Evolutionary conservation across 2,888 invertebrate genomes (phyloP).

Genomic region (Macroteleia sp.): DNA sequence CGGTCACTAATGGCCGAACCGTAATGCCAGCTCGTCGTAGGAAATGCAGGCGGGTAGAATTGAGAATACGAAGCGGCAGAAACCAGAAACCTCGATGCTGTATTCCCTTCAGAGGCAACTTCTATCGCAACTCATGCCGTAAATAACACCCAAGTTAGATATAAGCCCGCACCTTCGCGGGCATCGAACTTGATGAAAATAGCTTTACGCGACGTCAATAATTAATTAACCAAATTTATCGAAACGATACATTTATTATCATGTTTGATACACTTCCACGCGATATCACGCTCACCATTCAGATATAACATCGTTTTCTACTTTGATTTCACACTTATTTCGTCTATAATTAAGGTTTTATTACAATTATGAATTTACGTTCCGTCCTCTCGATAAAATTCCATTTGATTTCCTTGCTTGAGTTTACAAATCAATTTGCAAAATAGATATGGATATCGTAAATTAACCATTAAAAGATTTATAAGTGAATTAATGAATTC

Average conservation of each 20-base stretch:
- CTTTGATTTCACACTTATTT: slow-evolving; percentile 35
- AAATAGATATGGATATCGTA: too few relatives aligned
- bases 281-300: slow-evolving; percentile 70
- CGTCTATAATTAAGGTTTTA: slow-evolving; percentile 72
- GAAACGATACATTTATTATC: slow-evolving; percentile 74
- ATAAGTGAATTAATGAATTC: too few relatives aligned
- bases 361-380: slow-evolving; percentile 34
- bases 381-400: neutral
- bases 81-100: slow-evolving; percentile 59
- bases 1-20: slow-evolving; percentile 63
- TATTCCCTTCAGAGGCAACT: slow-evolving; percentile 68
- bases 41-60: slow-evolving; percentile 51
- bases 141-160: slow-evolving; percentile 71
- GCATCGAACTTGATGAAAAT: slow-evolving; percentile 74
- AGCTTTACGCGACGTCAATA: slow-evolving; percentile 77
- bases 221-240: slow-evolving; percentile 81
- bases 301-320: slow-evolving; percentile 67
- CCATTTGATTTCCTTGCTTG: too few relatives aligned
- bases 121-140: slow-evolving; percentile 70
- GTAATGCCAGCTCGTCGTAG: slow-evolving; percentile 61
- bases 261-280: slow-evolving; percentile 73
- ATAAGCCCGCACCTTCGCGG: slow-evolving; percentile 68
- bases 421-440: too few relatives aligned
- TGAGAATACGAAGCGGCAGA: slow-evolving; percentile 61
- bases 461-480: too few relatives aligned